Conservation (phyloP, 2,888 invertebrate genomes). For the Drosophila neutralis region DNA sequence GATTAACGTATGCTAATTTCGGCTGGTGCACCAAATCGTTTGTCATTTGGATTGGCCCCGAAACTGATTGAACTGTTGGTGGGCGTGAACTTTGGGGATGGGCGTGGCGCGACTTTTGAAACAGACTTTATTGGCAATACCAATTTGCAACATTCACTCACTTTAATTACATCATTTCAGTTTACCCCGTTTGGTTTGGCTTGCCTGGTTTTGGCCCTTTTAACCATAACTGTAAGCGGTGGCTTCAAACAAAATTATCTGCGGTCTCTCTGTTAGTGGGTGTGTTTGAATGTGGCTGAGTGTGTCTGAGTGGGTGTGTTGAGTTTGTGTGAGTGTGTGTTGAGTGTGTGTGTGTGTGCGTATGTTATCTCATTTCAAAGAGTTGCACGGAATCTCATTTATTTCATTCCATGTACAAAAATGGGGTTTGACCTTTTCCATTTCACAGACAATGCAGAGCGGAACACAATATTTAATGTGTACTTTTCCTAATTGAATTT, state of each 20-base stretch:
- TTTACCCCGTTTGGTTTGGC: neutral
- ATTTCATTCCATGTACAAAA: conserved; percentile 17
- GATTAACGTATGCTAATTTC: conserved; percentile 70
- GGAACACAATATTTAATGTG: neutral
- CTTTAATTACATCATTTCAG: conserved; percentile 32
- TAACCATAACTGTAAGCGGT: conserved; percentile 1
- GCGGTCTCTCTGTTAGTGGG: neutral
- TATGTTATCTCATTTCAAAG: conserved; percentile 11
- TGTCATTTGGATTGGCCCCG: conserved; percentile 36
- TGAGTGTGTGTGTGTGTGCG: neutral
- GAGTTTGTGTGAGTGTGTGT: neutral
- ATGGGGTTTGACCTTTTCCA: conserved; percentile 13
- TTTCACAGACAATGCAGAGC: neutral
- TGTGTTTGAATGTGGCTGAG: neutral
- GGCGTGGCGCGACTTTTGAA: conserved; percentile 13
- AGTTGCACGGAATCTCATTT: conserved; percentile 33
- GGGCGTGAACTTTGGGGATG: conserved; percentile 1
- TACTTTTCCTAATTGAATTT: conserved; percentile 14
- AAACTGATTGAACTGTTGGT: conserved; percentile 28
- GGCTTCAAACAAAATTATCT: conserved; percentile 5
- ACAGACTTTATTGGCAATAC: conserved; percentile 9
- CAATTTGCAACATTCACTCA: conserved; percentile 22
- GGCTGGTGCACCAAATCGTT: conserved; percentile 25
- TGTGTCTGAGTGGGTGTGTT: neutral
- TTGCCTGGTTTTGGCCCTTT: neutral